Base-by-base conservation (phyloP, 2,113 vertebrate genomes). In the Carettochelys insculpta region DNA sequence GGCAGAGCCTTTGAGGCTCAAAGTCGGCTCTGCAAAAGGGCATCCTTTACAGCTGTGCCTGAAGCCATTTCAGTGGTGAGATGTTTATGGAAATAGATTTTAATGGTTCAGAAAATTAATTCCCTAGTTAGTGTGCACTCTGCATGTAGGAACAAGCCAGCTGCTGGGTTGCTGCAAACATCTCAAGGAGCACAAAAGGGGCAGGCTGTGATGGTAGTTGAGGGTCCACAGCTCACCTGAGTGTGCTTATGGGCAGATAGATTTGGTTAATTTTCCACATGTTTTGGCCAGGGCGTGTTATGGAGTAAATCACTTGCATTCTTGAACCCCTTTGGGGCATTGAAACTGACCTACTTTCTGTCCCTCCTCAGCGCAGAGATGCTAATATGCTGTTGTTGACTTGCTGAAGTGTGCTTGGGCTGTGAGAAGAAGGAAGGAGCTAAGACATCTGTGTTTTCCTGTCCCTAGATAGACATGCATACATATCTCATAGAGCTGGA, bases 111-210 rank as follows among this genome's bases (percentile, higher is more conserved):
- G 2, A 45, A 93, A 80, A 43, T 61, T 50, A 77, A 38, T 2
- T 54, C 25, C 10, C 50, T 50, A 1, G 0, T 0, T 2, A 75
- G 25, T 1, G 0, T 31, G 0, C 1, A 0, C 3, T 16, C 52
- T 45, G 31, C 1, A 1, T 38, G 38, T 34, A 4, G 12, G 27
- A 24, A 73, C 0, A 0, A 22, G 6, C 19, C 20, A 0, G 1
- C 1, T 2, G 80, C 34, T 8, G 9, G 47, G 73, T 31, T n/a
- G 6, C 17, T 50, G 76, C 34, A n/a, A 34, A n/a, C 34, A 20
- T 2, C 38, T 54, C 31, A 2, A 4, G 38, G 43, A 86, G 9
- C 51, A 0, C 0, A 73, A 58, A 58, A 85, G 58, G 25, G 87
- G 68, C 0, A 0, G 76, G 80, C 4, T 0, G 4, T 48, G 56